phyloP scores from a whole-genome alignment of 1,140 invertebrate genomes.

The Onthophagus taurus region DNA sequence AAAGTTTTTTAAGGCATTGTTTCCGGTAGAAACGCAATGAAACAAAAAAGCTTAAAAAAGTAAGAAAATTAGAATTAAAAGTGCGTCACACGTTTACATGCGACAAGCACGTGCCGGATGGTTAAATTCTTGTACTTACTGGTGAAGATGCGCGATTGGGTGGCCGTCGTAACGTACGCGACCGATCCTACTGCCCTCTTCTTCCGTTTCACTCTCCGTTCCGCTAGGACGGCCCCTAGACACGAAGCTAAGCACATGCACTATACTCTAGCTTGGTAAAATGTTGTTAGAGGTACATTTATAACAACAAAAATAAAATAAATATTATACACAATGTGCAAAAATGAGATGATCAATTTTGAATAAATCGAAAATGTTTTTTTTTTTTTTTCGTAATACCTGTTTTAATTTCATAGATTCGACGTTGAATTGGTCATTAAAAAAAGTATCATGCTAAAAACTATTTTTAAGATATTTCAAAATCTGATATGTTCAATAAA shows the following conservation, averaged over 20 bases:
- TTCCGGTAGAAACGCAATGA: neutral
- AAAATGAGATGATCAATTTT: neutral
- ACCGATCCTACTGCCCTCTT: constrained; percentile 37
- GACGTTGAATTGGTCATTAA: too few species aligned
- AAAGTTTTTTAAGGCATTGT: neutral
- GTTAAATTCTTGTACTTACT: constrained; percentile 43
- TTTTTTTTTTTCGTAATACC: too few species aligned
- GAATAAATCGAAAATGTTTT: too few species aligned
- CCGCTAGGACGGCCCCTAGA: constrained; percentile 39
- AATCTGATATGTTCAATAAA: too few species aligned
- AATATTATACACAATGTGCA: too few species aligned
- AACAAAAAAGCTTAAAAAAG: constrained; percentile 6
- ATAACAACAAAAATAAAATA: too few species aligned
- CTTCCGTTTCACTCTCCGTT: constrained; percentile 45
- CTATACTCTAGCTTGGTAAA: constrained; percentile 30
- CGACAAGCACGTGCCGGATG: constrained; percentile 1
- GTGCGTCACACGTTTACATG: neutral
- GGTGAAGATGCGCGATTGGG: constrained; percentile 34
- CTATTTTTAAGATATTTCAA: too few species aligned
- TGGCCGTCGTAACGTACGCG: constrained; percentile 30
- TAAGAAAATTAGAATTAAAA: neutral
- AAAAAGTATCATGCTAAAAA: too few species aligned
- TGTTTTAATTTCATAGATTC: too few species aligned
- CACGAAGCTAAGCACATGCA: constrained; percentile 39
- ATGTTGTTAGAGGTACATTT: too few species aligned